Percentiles rank a stretch among this genome's conserved stretches.
phyloP scores from a whole-genome alignment of 2,113 vertebrate genomes.

The Steatornis caripensis region DNA sequence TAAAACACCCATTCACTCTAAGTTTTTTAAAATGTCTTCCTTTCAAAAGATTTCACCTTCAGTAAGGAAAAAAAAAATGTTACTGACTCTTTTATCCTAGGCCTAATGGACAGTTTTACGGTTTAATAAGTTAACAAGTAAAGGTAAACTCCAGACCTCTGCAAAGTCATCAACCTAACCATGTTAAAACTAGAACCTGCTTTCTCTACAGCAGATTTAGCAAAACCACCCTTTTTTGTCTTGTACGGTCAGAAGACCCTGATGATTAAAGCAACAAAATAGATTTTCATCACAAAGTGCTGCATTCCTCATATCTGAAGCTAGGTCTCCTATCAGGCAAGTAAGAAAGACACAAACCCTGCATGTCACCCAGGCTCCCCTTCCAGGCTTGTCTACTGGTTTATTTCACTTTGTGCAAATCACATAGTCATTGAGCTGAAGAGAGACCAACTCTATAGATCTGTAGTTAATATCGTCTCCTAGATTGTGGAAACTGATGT shows the following conservation, averaged over 20 bases:
- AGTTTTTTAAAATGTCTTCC: too few species aligned
- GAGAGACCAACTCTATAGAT: background rate
- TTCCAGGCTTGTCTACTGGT: background rate
- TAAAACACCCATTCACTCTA: background rate
- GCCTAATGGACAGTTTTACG: background rate
- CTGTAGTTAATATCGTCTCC: background rate
- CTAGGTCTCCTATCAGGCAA: background rate
- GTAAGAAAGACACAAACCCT: background rate
- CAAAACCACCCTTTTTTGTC: background rate
- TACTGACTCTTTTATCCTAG: background rate
- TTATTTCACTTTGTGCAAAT: background rate
- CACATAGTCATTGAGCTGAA: background rate
- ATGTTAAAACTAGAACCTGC: background rate
- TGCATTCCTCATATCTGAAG: background rate
- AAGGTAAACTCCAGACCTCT: background rate
- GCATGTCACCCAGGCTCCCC: fast-evolving
- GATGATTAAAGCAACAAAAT: background rate
- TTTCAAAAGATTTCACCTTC: background rate
- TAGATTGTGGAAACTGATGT: background rate
- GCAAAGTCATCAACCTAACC: background rate
- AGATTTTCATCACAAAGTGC: background rate
- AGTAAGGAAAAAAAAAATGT: background rate
- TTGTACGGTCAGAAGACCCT: background rate
- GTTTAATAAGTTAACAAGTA: background rate
- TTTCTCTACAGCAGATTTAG: background rate